Base-by-base conservation (phyloP, 2,797 vertebrate genomes). In the Crossoptilon crossoptilon region DNA sequence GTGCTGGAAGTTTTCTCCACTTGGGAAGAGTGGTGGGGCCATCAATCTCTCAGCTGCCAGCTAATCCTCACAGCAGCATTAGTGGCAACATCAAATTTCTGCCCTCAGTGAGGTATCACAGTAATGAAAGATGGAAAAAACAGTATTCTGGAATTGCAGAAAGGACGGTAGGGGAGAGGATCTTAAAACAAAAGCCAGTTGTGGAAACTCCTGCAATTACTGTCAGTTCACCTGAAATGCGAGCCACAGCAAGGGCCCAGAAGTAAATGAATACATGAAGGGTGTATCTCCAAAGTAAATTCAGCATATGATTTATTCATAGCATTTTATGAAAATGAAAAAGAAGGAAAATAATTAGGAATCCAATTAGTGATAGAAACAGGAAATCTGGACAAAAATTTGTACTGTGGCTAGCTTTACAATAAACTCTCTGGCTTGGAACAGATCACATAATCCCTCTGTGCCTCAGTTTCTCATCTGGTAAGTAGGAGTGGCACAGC, bases 11-110 rank as follows among this genome's bases (percentile, higher is more conserved):
- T 17, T 59, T 73, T 43, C 44, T 84, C 58, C 48, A 37, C 56
- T 56, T 26, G 31, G 59, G 53, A 87, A 56, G 44, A 74, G 19
- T 3, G 44, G 58, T 64, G 63, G n/a, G 43, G 44, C 53, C 58
- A 81, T 74, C 82, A 49, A 56, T 53, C 82, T 84, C 78, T 51
- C 46, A 80, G 76, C 80, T 86, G 84, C 73, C 84, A 82, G 46
- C 37, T 44, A 81, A 84, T 74, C n/a, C 84, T 92, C 78, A 41
- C 75, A 55, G 85, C 88, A 72, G 58, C 39, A 31, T 49, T 37
- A 74, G 35, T 14, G 53, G 53, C 62, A 87, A 11, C 10, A 0
- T 71, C 85, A 74, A 59, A 41, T 60, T 60, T 75, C 75, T 82
- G 59, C 63, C 59, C 77, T 71, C 71, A 46, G 39, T 51, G 63